Evolutionary conservation across 2,113 vertebrate species (phyloP).

Genomic region (Poicephalus gulielmi): DNA sequence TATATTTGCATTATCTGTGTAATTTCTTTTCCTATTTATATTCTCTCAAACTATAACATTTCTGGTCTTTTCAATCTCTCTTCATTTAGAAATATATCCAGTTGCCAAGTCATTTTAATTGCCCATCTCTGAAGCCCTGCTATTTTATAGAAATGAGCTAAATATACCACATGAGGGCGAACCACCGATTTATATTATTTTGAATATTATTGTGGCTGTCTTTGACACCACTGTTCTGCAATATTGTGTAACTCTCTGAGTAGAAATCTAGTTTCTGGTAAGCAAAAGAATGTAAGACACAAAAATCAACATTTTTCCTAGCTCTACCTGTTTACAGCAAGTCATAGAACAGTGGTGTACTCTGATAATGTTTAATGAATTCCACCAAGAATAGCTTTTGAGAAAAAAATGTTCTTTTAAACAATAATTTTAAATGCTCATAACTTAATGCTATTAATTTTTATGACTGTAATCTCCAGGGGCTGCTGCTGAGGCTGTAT

Average conservation of each 20-base stretch:
- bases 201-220: neutral
- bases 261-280: neutral
- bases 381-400: neutral
- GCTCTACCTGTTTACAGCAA: neutral
- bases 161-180: conserved; percentile 58
- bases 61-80: neutral
- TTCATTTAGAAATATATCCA: neutral
- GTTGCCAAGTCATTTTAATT: neutral
- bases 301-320: neutral
- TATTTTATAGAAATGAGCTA: conserved; percentile 31
- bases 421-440: neutral
- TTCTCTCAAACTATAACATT: neutral
- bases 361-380: neutral
- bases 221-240: neutral
- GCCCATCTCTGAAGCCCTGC: neutral
- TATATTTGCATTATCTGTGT: neutral
- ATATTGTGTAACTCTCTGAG: neutral
- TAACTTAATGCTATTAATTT: neutral
- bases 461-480: neutral
- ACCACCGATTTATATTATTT: conserved; percentile 31
- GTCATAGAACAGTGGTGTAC: neutral
- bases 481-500: neutral
- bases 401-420: neutral
- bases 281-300: neutral
- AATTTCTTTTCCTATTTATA: neutral